Base-by-base conservation (phyloP, 2,113 vertebrate species). In the Brachirus orientalis region DNA sequence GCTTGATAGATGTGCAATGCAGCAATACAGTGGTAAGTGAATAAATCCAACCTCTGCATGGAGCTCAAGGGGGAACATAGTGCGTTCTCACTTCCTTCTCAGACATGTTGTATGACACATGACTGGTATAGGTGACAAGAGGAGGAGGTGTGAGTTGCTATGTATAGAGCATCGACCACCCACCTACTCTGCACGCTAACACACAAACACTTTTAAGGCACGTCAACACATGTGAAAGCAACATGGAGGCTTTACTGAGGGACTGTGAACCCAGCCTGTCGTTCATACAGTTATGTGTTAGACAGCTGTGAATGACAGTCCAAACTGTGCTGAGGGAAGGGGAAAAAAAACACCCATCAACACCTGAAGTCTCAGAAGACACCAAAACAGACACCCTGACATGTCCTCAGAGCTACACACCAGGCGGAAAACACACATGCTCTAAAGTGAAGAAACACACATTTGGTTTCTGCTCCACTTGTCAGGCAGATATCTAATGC, bases 271-370 rank as follows among this genome's bases (percentile, higher is more conserved):
- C 53, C 72, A 4, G 64, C 51, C 62, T 16, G 83, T 53, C 20
- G 59, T 36, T 75, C 57, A 20, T 13, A 62, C 37, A 2, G 64
- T 35, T 75, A 63, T 46, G 82, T 62, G 74, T 75, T 72, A 84
- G 86, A 88, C 84, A 79, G 84, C 57, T 82, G 80, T 79, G 88
- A 84, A 76, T 86, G 81, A 86, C 84, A 82, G 78, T 58, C 63
- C 69, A 84, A 79, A 72, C 74, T 63, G 45, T 2, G 53, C 58
- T 0, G 50, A 62, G 72, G 37, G 12, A 14, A 1, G 10, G 8
- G 11, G 40, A 52, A 61, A 65, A 60, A 40, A 77, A 77, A 58
- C 63, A 73, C 56, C 35, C 45, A 67, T 60, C 70, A 51, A 77
- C 69, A 57, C 57, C 67, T 50, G 1, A 35, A 78, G 68, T 74